These are phyloP conservation scores for Acanthiza pusilla DNA, from an alignment of 2,797 vertebrate genomes.

Conservation along the genomic window DNA sequence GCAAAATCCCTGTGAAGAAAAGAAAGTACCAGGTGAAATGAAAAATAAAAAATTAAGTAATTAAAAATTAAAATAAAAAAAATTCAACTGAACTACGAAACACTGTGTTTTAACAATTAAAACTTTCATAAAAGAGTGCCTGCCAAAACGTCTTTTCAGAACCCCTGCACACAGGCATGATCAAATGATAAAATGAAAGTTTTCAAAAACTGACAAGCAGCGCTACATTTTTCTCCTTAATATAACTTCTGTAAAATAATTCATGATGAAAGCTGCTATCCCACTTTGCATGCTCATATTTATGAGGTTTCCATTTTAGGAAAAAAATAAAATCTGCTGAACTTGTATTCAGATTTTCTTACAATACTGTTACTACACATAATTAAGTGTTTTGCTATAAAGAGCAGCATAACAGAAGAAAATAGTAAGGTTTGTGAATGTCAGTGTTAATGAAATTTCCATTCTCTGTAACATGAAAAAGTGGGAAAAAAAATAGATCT, in stretches of 20 bases:
- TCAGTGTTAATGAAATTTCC: not conserved
- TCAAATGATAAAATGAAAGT: not conserved
- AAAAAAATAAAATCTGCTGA: not conserved
- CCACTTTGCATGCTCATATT: not conserved
- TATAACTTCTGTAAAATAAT: not conserved
- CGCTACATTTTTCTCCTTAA: not conserved
- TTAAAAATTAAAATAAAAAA: not conserved
- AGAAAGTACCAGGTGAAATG: not conserved
- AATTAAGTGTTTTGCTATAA: not conserved
- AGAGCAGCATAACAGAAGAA: not conserved
- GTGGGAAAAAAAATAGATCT: not conserved
- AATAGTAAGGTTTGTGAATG: not conserved
- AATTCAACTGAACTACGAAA: not conserved
- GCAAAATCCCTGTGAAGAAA: slow-evolving; percentile 90
- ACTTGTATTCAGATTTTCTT: not conserved
- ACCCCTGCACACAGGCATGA: rapidly evolving
- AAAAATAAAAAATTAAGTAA: not conserved
- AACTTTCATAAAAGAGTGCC: not conserved
- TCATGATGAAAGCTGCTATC: not conserved
- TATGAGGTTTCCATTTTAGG: not conserved
- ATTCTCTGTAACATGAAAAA: not conserved
- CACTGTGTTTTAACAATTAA: not conserved
- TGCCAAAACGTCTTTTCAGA: not conserved
- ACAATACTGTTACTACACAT: not conserved
- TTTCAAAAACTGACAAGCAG: not conserved